These are phyloP conservation scores for Montipora capricornis DNA, from an alignment of 64 coral and sea anemone genomes.

Conservation along the genomic window DNA sequence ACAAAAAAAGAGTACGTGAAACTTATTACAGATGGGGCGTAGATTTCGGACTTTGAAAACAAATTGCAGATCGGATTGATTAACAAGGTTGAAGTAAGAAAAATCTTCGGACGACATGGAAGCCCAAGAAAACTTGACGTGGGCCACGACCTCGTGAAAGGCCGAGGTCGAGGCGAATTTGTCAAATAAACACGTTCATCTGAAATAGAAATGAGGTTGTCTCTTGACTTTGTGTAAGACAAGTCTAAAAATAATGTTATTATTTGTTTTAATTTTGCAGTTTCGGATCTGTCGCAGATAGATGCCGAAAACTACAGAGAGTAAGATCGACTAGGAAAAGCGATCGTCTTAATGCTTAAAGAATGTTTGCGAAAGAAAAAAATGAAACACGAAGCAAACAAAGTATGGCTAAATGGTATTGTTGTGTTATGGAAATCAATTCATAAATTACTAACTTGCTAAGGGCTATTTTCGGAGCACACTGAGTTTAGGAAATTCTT, in stretches of 20 bases:
- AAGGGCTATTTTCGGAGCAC: constrained; percentile 35
- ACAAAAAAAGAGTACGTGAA: constrained; percentile 12
- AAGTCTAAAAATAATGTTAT: too few relatives aligned
- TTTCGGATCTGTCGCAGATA: not conserved
- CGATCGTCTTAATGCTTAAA: not conserved
- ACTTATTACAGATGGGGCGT: too few relatives aligned
- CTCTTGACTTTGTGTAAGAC: too few relatives aligned
- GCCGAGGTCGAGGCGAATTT: constrained; percentile 32
- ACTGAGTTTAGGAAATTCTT: not conserved
- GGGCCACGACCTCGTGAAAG: constrained; percentile 9
- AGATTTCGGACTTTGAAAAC: too few relatives aligned
- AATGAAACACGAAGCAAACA: not conserved
- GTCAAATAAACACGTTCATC: constrained; percentile 20
- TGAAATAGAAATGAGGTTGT: too few relatives aligned
- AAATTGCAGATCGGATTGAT: too few relatives aligned
- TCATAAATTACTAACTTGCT: constrained; percentile 49
- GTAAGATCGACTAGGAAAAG: not conserved
- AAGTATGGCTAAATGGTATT: constrained; percentile 36
- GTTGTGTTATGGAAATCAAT: constrained; percentile 51
- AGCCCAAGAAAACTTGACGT: constrained; percentile 15
- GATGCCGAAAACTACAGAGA: not conserved
- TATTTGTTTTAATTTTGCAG: too few relatives aligned
- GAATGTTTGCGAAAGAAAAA: not conserved
- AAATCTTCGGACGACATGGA: not conserved
- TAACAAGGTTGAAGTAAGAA: not conserved